Evolutionary conservation across 2,113 vertebrate species (phyloP).

Genomic region (Bufo gargarizans): DNA sequence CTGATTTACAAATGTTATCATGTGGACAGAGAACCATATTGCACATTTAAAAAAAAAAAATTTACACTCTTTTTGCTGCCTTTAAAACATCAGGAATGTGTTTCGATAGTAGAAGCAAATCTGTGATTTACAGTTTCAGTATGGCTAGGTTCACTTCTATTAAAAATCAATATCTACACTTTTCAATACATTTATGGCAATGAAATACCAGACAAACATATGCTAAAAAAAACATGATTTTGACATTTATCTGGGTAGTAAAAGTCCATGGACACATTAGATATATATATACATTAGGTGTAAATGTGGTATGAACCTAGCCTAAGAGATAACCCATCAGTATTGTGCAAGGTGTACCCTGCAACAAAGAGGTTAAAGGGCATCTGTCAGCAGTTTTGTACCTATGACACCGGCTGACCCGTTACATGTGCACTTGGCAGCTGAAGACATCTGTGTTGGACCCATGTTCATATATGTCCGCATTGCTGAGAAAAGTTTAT

Average conservation of each 20-base stretch:
- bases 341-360: neutral
- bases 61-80: neutral
- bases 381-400: too few species aligned
- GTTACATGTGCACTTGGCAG: too few species aligned
- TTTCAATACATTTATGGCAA: neutral
- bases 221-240: too few species aligned
- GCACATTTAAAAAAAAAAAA: constrained; percentile 29
- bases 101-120: neutral
- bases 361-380: too few species aligned
- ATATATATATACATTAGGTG: neutral
- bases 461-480: too few species aligned
- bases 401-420: too few species aligned
- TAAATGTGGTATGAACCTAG: neutral
- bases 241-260: neutral
- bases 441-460: too few species aligned
- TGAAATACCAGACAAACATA: neutral
- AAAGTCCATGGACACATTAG: neutral
- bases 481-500: too few species aligned
- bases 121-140: neutral
- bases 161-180: neutral
- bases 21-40: constrained; percentile 32
- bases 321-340: neutral
- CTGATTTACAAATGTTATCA: neutral
- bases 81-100: constrained; percentile 15
- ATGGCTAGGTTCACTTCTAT: neutral